These are phyloP conservation scores for Meles meles DNA, from an alignment of 2,113 vertebrate species.

Conservation along the genomic window DNA sequence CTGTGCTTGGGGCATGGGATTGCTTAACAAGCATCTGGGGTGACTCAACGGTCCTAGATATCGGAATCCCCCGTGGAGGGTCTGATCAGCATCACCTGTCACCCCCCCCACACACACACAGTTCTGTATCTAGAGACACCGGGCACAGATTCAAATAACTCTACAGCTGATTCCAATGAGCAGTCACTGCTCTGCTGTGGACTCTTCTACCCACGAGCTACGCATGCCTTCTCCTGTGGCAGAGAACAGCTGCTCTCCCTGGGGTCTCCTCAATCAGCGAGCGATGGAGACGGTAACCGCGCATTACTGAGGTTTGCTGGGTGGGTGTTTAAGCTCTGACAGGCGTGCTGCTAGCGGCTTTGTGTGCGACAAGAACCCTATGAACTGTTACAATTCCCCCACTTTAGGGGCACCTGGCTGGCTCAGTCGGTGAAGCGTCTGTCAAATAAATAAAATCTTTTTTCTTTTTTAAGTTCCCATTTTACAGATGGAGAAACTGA, in stretches of 20 bases:
- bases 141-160: neutral
- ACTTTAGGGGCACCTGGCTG: too few species aligned
- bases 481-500: neutral
- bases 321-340: neutral
- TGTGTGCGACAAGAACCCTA: neutral
- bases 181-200: neutral
- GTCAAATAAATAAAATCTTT: neutral
- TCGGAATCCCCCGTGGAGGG: neutral
- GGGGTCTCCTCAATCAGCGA: neutral
- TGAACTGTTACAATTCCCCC: neutral
- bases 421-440: too few species aligned
- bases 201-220: rapidly evolving
- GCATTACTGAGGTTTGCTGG: neutral
- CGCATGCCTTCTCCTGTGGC: rapidly evolving
- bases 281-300: neutral
- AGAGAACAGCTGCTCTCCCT: neutral
- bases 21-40: neutral
- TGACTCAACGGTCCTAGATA: neutral
- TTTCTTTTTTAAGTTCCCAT: too few species aligned
- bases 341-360: rapidly evolving
- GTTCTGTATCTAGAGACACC: too few species aligned
- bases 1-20: too few species aligned
- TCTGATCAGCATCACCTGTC: neutral
- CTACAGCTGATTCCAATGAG: neutral
- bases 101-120: rapidly evolving